These are phyloP conservation scores for Lates calcarifer DNA, from an alignment of 2,113 vertebrate genomes.

Conservation along the genomic window DNA sequence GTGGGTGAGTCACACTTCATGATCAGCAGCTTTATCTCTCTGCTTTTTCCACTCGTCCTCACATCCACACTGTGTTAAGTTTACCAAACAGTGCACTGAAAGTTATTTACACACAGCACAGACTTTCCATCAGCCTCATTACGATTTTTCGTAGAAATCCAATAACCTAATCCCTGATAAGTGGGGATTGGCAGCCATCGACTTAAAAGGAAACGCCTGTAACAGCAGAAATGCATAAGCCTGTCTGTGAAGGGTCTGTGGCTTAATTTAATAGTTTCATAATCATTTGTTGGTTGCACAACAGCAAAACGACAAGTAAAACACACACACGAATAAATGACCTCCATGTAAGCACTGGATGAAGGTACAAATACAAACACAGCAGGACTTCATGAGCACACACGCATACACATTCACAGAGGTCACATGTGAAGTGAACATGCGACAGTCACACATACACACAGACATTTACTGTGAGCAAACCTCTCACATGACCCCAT, in stretches of 20 bases:
- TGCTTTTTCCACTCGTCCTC: not conserved
- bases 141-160: conserved; percentile 7
- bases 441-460: not conserved
- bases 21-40: not conserved
- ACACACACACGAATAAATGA: not conserved
- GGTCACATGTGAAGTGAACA: too few species aligned
- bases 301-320: not conserved
- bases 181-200: conserved; percentile 16
- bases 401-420: conserved; percentile 5
- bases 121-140: not conserved
- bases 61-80: not conserved
- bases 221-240: conserved; percentile 17
- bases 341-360: not conserved
- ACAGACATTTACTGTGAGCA: not conserved
- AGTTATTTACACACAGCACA: not conserved
- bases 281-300: not conserved
- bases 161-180: conserved; percentile 54
- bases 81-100: not conserved
- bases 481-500: conserved; percentile 22
- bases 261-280: not conserved
- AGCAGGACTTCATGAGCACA: not conserved
- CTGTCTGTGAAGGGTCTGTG: conserved; percentile 1
- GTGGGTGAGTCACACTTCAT: not conserved
- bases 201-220: conserved; percentile 28
- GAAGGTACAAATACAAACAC: not conserved